These are phyloP conservation scores for Murina feae DNA, from an alignment of 2,113 vertebrate genomes.

Conservation along the genomic window DNA sequence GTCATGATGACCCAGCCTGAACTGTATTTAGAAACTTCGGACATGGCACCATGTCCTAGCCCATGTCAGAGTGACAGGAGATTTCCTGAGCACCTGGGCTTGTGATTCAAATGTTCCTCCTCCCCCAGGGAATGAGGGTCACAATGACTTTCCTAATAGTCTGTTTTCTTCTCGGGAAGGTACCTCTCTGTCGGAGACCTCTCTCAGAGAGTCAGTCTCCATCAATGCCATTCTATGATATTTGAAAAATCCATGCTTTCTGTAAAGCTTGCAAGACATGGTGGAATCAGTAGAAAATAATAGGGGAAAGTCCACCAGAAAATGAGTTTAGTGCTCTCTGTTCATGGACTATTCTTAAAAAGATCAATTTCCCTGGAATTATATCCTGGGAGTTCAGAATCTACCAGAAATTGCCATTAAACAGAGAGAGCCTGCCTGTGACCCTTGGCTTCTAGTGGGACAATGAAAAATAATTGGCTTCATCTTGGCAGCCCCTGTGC, in stretches of 20 bases:
- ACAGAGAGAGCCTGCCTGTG: not conserved
- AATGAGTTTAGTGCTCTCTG: not conserved
- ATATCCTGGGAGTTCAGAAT: not conserved
- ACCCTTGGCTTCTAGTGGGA: not conserved
- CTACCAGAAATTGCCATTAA: not conserved
- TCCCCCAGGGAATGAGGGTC: not conserved
- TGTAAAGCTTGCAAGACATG: not conserved
- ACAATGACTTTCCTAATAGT: not conserved
- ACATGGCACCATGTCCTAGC: constrained; percentile 33
- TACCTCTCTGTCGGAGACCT: not conserved
- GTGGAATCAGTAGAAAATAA: not conserved
- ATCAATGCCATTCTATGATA: not conserved
- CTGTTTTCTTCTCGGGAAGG: constrained; percentile 7
- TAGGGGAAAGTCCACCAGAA: not conserved
- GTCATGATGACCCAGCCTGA: constrained; percentile 71
- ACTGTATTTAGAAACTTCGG: constrained; percentile 74
- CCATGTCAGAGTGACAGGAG: constrained; percentile 64
- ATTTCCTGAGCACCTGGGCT: constrained; percentile 74
- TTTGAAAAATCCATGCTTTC: not conserved
- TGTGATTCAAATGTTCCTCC: constrained; percentile 25
- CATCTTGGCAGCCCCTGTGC: not conserved
- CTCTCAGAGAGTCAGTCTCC: not conserved
- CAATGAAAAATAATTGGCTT: not conserved
- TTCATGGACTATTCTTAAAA: not conserved
- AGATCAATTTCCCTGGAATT: constrained; percentile 25